Percentiles rank a stretch among this genome's conserved stretches.
These are phyloP conservation scores for Galerucella calmariensis DNA, from an alignment of 2,888 invertebrate species.

Conservation along the genomic window DNA sequence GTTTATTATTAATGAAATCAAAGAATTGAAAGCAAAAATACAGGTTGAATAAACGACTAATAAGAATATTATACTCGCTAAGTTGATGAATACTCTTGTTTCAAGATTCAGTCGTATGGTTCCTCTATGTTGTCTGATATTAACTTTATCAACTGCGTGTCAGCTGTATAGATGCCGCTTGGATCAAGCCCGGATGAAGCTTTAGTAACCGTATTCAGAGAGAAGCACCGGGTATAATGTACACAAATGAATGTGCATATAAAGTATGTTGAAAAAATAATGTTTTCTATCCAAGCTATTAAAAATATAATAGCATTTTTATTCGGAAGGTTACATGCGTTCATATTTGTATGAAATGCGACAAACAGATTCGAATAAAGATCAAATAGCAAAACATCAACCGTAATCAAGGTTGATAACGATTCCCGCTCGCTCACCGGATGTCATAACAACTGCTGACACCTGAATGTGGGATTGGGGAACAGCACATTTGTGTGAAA, in stretches of 20 bases:
- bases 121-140: too few relatives aligned
- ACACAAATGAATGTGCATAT: slow-evolving; percentile 2
- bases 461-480: slow-evolving; percentile 36
- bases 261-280: not conserved
- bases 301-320: slow-evolving; percentile 2
- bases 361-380: slow-evolving; percentile 32
- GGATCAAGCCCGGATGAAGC: too few relatives aligned
- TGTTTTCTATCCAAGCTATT: not conserved
- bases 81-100: too few relatives aligned
- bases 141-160: too few relatives aligned
- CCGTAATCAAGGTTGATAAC: slow-evolving; percentile 40
- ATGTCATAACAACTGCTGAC: slow-evolving; percentile 42
- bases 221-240: not conserved
- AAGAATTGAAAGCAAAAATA: too few relatives aligned
- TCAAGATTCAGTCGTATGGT: too few relatives aligned
- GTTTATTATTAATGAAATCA: too few relatives aligned
- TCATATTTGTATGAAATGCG: slow-evolving; percentile 13
- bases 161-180: too few relatives aligned
- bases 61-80: too few relatives aligned
- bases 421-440: slow-evolving; percentile 41
- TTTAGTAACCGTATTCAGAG: not conserved
- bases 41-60: too few relatives aligned
- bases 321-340: not conserved
- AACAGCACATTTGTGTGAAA: slow-evolving; percentile 30
- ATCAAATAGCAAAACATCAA: slow-evolving; percentile 38